Evolutionary conservation across 2,888 invertebrate species (phyloP), one percentile per base, ranked within the genome.

Genomic region (Himalopsyche anomala): DNA sequence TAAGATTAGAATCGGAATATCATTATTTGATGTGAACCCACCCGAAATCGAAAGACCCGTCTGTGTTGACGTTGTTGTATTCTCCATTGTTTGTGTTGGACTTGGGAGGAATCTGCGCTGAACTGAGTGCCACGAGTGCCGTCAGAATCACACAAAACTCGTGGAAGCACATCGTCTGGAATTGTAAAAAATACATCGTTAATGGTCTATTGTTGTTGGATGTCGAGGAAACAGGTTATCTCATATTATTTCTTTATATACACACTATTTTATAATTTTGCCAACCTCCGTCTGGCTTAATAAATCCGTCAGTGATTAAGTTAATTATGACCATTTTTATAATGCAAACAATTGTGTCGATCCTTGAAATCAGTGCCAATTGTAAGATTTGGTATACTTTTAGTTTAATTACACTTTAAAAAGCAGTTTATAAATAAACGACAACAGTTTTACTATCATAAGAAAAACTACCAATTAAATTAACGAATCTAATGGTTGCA

Each of bases 1-100:
- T 28, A 8, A 36, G 69, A 69, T 69, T 28, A 28, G 28, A 4
- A 69, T 69, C 69, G 69, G 19, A n/a, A 69, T 19, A 28, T 36
- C 28, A 69, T 69, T 80, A 80, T 69, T 69, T 69, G 19, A 69
- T 69, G 69, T 19, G 69, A 69, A 90, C 89, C 90, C 91, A 94
- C 95, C 96, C 96, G 91, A 96, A 96, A 90, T 95, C 94, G 90
- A 94, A 96, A 36, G 96, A 96, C 90, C 96, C 96, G 92, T 96
- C 96, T 45, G 94, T 93, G 89, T 95, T 94, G 62, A 95, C 93
- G 86, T 94, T 93, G 89, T 96, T 95, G 89, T 94, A 95, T 87
- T 94, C 95, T 5, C 93, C 93, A 88, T 93, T 94, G 87, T 92
- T 94, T 5, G 93, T 91, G 89, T 92, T 91, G 42, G 92, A 91